These are phyloP conservation scores for Drosophila stalkeri DNA, from an alignment of 2,888 invertebrate genomes.

Conservation along the genomic window DNA sequence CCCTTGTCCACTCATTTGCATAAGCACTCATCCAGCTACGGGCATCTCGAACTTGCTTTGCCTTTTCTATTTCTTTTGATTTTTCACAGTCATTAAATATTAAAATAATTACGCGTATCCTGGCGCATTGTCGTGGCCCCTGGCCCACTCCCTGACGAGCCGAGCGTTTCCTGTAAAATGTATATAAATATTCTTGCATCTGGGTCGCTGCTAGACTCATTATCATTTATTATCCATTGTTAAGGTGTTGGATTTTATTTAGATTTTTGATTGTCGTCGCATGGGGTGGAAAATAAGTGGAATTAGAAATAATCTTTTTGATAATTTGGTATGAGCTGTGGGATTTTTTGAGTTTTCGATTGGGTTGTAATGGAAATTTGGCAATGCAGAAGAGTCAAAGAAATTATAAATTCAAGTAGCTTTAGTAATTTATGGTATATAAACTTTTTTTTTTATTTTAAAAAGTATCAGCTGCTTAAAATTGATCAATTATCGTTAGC, in stretches of 20 bases:
- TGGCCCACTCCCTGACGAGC: not conserved
- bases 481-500: not conserved
- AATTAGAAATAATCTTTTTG: not conserved
- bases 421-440: not conserved
- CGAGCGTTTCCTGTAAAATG: not conserved
- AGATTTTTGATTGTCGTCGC: not conserved
- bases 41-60: not conserved
- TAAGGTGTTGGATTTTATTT: constrained; percentile 50
- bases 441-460: not conserved
- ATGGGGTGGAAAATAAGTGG: not conserved
- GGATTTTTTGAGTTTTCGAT: not conserved
- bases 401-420: not conserved
- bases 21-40: constrained; percentile 24
- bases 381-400: too few species aligned
- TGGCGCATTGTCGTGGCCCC: constrained; percentile 11
- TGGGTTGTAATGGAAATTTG: not conserved
- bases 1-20: constrained; percentile 45
- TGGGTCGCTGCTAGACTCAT: constrained; percentile 48
- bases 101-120: constrained; percentile 65
- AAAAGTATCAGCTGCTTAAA: not conserved
- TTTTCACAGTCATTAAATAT: constrained; percentile 66
- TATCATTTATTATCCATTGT: constrained; percentile 67
- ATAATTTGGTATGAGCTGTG: not conserved
- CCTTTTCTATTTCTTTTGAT: constrained; percentile 48
- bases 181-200: constrained; percentile 21